Conservation (phyloP, 2,113 vertebrate genomes). For the Ciconia boyciana region DNA sequence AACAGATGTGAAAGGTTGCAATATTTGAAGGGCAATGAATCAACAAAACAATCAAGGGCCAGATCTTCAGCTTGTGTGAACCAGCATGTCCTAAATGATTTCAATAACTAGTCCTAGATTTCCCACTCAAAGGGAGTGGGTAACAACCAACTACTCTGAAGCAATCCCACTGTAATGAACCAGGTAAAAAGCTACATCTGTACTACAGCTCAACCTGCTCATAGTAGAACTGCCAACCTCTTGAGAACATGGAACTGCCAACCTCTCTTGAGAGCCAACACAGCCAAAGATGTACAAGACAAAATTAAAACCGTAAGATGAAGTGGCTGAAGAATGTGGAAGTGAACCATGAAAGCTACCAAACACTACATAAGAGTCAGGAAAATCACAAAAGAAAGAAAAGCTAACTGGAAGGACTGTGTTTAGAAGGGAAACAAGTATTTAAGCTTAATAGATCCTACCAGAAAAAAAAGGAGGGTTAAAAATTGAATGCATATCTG, state of each 20-base stretch:
- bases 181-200: background rate
- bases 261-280: background rate
- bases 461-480: background rate
- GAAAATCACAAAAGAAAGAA: background rate
- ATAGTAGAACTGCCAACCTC: background rate
- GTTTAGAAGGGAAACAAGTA: background rate
- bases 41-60: background rate
- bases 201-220: background rate
- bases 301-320: background rate
- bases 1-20: background rate
- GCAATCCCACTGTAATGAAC: background rate
- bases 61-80: background rate
- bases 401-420: background rate
- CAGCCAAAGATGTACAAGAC: background rate
- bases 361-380: background rate
- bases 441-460: background rate
- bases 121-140: background rate
- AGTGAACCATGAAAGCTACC: background rate
- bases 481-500: background rate
- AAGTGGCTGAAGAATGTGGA: background rate
- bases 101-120: background rate
- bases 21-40: background rate
- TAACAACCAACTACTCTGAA: background rate
- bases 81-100: background rate
- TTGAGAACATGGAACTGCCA: background rate